Evolutionary conservation across 2,888 invertebrate genomes (phyloP).

Genomic region (Hedychridium roseum): DNA sequence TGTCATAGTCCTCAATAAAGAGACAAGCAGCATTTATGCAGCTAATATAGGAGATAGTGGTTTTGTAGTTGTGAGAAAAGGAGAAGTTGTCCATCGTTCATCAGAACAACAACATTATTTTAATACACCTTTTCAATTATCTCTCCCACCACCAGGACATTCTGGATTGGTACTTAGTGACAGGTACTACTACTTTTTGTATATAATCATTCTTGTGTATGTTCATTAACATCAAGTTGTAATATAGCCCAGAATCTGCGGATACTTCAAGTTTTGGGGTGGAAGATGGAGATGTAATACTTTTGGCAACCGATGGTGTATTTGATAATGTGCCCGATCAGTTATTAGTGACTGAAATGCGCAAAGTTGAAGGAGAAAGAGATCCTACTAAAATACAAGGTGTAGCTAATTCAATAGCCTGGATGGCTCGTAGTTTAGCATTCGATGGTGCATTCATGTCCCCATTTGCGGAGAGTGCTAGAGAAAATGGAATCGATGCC

Average conservation of each 20-base stretch:
- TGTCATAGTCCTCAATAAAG: constrained; percentile 90
- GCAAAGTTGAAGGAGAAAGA: constrained; percentile 74
- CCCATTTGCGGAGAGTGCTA: constrained; percentile 93
- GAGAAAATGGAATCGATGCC: constrained; percentile 91
- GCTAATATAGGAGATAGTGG: constrained; percentile 99
- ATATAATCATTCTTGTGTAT: constrained; percentile 7
- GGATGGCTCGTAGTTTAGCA: constrained; percentile 93
- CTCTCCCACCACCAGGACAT: constrained; percentile 91
- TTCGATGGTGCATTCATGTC: constrained; percentile 95
- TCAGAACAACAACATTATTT: constrained; percentile 99
- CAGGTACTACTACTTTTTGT: constrained; percentile 67
- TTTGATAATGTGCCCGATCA: constrained; percentile 97
- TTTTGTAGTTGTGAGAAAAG: constrained; percentile 89
- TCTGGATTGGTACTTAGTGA: constrained; percentile 89
- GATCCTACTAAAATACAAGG: constrained; percentile 83
- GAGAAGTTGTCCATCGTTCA: constrained; percentile 88
- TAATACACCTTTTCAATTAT: constrained; percentile 97
- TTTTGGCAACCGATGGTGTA: constrained; percentile 97
- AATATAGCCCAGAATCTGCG: constrained; percentile 85
- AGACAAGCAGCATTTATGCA: constrained; percentile 89
- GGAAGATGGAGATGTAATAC: constrained; percentile 91
- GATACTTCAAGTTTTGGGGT: constrained; percentile 87
- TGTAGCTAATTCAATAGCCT: constrained; percentile 93
- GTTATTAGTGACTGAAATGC: constrained; percentile 85
- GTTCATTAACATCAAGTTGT: constrained; percentile 2